phyloP scores from a whole-genome alignment of 2,797 vertebrate genomes.

The Carapus acus region DNA sequence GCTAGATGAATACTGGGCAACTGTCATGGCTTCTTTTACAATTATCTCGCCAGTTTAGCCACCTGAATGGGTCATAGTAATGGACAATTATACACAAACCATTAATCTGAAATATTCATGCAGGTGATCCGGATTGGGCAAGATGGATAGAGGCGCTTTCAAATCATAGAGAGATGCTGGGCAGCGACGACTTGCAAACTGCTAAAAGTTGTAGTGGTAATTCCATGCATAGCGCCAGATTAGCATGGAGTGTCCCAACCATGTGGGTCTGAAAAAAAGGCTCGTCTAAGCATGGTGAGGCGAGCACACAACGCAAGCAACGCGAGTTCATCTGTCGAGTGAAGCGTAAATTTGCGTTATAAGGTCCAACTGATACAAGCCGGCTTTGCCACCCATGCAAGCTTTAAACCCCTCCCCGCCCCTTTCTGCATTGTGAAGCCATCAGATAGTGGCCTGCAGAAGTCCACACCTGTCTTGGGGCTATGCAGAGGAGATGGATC shows the following conservation, averaged over 20 bases:
- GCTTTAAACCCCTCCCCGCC: background rate
- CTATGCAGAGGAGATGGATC: conserved; percentile 77
- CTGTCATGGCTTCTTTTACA: conserved; percentile 51
- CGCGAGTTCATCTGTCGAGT: conserved; percentile 63
- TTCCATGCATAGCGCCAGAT: conserved; percentile 33
- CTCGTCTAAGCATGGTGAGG: conserved; percentile 48
- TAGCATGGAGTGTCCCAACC: conserved; percentile 49
- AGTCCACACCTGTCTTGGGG: conserved; percentile 73
- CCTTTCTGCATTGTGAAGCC: conserved; percentile 64
- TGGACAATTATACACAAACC: conserved; percentile 27
- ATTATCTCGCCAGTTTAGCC: conserved; percentile 50
- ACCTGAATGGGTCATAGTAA: conserved; percentile 29
- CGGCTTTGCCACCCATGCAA: conserved; percentile 14
- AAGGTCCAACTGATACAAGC: conserved; percentile 57
- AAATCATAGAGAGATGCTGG: conserved; percentile 16
- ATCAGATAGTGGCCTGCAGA: conserved; percentile 72
- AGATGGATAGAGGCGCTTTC: conserved; percentile 8
- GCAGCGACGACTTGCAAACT: conserved; percentile 29
- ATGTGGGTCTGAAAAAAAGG: conserved; percentile 40
- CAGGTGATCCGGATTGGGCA: conserved; percentile 41
- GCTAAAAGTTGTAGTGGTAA: conserved; percentile 39
- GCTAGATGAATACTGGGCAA: conserved; percentile 40
- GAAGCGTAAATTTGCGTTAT: conserved; percentile 72
- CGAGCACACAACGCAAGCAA: conserved; percentile 44
- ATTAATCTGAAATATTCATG: conserved; percentile 42